These are phyloP conservation scores for Hemibates koningsi DNA, from an alignment of 2,113 vertebrate genomes.

Conservation along the genomic window DNA sequence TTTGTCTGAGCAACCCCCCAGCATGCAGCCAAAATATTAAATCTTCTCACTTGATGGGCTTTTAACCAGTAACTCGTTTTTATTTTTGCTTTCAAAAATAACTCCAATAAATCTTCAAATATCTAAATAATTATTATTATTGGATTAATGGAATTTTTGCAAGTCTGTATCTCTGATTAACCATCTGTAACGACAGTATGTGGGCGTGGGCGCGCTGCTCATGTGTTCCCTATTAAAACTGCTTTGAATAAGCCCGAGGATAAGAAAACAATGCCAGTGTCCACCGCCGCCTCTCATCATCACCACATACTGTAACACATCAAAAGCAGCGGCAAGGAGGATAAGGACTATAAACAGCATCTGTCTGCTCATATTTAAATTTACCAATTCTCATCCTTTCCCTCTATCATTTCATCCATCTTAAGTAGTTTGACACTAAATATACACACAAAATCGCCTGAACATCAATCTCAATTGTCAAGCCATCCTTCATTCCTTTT, in stretches of 20 bases:
- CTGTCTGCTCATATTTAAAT: slow-evolving; percentile 30
- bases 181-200: slow-evolving; percentile 9
- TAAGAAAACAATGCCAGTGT: slow-evolving; percentile 38
- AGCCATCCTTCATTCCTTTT: slow-evolving; percentile 23
- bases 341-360: slow-evolving; percentile 38
- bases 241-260: slow-evolving; percentile 31
- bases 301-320: slow-evolving; percentile 33
- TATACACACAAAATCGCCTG: slow-evolving; percentile 33
- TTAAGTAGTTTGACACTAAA: slow-evolving; percentile 47
- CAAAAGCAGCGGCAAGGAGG: slow-evolving; percentile 24
- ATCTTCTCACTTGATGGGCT: neutral
- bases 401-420: slow-evolving; percentile 43
- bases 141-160: neutral
- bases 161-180: slow-evolving; percentile 12
- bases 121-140: neutral
- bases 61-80: neutral
- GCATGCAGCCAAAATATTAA: neutral
- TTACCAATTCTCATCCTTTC: neutral
- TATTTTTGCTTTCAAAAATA: neutral
- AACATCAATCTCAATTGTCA: slow-evolving; percentile 53
- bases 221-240: slow-evolving; percentile 24
- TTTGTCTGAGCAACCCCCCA: neutral
- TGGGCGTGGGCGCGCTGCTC: slow-evolving; percentile 17
- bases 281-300: slow-evolving; percentile 41
- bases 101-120: neutral